These are phyloP conservation scores for Lysandra bellargus DNA, from an alignment of 2,888 invertebrate species.

Conservation along the genomic window DNA sequence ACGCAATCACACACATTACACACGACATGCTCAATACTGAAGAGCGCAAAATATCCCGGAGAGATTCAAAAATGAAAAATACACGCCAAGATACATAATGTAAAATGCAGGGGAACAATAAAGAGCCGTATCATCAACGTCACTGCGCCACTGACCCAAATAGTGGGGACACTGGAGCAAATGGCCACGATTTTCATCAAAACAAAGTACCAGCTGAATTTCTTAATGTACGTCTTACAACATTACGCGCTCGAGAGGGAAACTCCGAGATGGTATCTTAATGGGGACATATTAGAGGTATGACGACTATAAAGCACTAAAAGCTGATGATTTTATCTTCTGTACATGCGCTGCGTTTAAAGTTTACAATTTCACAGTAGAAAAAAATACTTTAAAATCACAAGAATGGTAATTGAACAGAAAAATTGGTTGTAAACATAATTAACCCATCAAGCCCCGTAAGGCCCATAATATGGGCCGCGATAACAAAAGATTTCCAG, in stretches of 20 bases:
- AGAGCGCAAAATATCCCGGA: conserved; percentile 2
- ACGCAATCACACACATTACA: not conserved
- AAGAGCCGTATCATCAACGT: conserved; percentile 57
- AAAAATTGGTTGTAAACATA: not conserved
- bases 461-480: too few species aligned
- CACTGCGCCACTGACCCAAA: conserved; percentile 72
- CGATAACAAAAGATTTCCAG: too few species aligned
- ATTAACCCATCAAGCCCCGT: not conserved
- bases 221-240: conserved; percentile 23
- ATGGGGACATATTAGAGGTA: conserved; percentile 17
- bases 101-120: conserved; percentile 60
- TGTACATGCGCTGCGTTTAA: not conserved
- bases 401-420: not conserved
- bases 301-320: conserved; percentile 7
- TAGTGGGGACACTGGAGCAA: conserved; percentile 64
- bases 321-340: not conserved
- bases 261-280: conserved; percentile 14
- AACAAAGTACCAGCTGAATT: conserved; percentile 24
- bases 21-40: not conserved
- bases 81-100: conserved; percentile 47
- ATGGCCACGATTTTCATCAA: conserved; percentile 55
- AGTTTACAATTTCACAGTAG: not conserved
- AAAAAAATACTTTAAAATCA: not conserved
- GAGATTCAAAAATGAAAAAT: conserved; percentile 37
- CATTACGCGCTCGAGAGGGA: conserved; percentile 13